phyloP scores from a whole-genome alignment of 2,888 invertebrate species.

The Anarsia innoxiella region DNA sequence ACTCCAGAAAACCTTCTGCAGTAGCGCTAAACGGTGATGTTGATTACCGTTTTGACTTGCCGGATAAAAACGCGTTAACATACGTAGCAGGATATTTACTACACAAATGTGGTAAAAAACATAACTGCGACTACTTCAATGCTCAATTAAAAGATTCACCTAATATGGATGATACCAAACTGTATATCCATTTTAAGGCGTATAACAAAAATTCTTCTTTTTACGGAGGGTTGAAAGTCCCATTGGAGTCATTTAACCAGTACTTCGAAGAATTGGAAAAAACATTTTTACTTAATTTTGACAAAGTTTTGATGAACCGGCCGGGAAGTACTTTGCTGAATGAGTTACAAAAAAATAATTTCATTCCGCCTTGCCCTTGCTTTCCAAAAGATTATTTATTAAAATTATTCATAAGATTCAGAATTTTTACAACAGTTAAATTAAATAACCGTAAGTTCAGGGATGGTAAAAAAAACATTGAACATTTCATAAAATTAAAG shows the following conservation, averaged over 20 bases:
- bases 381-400: background rate
- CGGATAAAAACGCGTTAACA: background rate
- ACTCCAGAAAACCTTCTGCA: background rate
- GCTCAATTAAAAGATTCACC: slow-evolving; percentile 1
- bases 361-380: background rate
- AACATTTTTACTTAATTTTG: background rate
- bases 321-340: too few relatives aligned
- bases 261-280: background rate
- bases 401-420: background rate
- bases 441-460: background rate
- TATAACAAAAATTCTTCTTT: background rate
- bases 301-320: too few relatives aligned
- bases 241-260: background rate
- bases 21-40: background rate
- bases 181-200: background rate
- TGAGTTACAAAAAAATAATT: too few relatives aligned
- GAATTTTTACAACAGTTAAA: background rate
- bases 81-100: slow-evolving; percentile 1
- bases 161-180: background rate
- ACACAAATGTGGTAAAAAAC: background rate
- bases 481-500: slow-evolving; percentile 2
- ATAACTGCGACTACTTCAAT: background rate
- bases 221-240: background rate
- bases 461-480: background rate
- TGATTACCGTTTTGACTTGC: slow-evolving; percentile 1